phyloP scores from a whole-genome alignment of 2,888 invertebrate genomes.

The Flexamia atlantica region DNA sequence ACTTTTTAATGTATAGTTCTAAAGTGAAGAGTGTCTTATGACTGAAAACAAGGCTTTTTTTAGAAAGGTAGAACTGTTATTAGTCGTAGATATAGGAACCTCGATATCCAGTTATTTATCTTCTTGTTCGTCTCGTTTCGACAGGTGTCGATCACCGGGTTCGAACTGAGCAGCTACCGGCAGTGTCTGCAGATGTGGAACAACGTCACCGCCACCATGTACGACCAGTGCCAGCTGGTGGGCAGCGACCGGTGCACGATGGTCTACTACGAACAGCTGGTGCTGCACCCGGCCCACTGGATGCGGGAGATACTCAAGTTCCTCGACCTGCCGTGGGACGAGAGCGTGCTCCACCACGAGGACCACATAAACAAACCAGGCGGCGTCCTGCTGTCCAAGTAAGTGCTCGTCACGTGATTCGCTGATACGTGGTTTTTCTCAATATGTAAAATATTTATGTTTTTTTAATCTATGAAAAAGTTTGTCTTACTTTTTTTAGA shows the following conservation, averaged over 20 bases:
- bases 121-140: too few species aligned
- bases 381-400: slow-evolving; percentile 97
- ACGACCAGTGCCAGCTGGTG: slow-evolving; percentile 88
- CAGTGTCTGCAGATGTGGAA: slow-evolving; percentile 99
- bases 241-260: slow-evolving; percentile 76
- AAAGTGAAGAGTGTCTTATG: too few species aligned
- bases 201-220: slow-evolving; percentile 95
- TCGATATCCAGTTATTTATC: too few species aligned
- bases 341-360: slow-evolving; percentile 97
- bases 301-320: slow-evolving; percentile 93
- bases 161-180: slow-evolving; percentile 95
- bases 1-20: too few species aligned
- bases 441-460: too few species aligned
- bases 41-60: too few species aligned
- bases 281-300: slow-evolving; percentile 94
- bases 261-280: slow-evolving; percentile 98
- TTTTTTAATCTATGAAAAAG: too few species aligned
- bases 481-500: too few species aligned
- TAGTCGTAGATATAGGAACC: too few species aligned
- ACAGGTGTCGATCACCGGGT: slow-evolving; percentile 91
- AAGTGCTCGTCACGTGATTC: too few species aligned
- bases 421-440: too few species aligned
- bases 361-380: slow-evolving; percentile 97
- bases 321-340: slow-evolving; percentile 96
- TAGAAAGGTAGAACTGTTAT: too few species aligned